Evolutionary conservation across 1,140 invertebrate species (phyloP).

Genomic region (Zaprionus taronus): DNA sequence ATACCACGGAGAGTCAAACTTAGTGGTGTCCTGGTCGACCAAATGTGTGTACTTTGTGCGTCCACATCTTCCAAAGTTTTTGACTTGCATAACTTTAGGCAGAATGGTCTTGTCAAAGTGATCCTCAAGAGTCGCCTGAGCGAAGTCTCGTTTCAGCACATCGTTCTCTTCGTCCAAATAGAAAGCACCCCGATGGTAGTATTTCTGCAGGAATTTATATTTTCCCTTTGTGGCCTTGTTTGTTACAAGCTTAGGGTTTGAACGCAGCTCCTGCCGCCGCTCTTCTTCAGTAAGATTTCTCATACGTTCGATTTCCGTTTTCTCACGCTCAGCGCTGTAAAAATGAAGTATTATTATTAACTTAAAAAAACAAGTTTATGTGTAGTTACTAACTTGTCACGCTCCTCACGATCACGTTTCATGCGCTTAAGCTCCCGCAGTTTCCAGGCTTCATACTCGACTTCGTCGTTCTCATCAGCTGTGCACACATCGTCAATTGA

Average conservation of each 20-base stretch:
- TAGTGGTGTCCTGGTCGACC: slow-evolving; percentile 99
- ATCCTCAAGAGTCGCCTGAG: slow-evolving; percentile 98
- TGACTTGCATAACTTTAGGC: slow-evolving; percentile 99
- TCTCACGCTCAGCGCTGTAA: slow-evolving; percentile 91
- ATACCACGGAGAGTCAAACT: slow-evolving; percentile 98
- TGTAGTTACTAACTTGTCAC: slow-evolving; percentile 90
- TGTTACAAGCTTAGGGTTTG: slow-evolving; percentile 97
- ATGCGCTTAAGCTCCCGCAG: slow-evolving; percentile 97
- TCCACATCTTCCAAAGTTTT: slow-evolving; percentile 99
- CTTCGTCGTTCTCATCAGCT: slow-evolving; percentile 99
- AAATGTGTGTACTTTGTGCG: slow-evolving; percentile 99
- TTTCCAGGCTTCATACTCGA: slow-evolving; percentile 99
- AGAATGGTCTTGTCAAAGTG: slow-evolving; percentile 99
- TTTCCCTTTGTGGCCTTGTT: slow-evolving; percentile 99
- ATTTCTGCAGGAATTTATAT: slow-evolving; percentile 99
- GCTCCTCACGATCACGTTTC: slow-evolving; percentile 97
- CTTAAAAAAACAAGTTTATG: not conserved
- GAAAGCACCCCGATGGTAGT: slow-evolving; percentile 99
- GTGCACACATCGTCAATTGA: slow-evolving; percentile 95
- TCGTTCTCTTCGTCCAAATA: slow-evolving; percentile 98
- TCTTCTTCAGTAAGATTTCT: slow-evolving; percentile 99
- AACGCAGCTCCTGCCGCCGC: slow-evolving; percentile 92
- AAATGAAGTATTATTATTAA: not conserved
- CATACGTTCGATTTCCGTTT: slow-evolving; percentile 95
- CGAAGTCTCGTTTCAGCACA: slow-evolving; percentile 97